Evolutionary conservation across 2,888 invertebrate species (phyloP).

Genomic region (Eupithecia centaureata): DNA sequence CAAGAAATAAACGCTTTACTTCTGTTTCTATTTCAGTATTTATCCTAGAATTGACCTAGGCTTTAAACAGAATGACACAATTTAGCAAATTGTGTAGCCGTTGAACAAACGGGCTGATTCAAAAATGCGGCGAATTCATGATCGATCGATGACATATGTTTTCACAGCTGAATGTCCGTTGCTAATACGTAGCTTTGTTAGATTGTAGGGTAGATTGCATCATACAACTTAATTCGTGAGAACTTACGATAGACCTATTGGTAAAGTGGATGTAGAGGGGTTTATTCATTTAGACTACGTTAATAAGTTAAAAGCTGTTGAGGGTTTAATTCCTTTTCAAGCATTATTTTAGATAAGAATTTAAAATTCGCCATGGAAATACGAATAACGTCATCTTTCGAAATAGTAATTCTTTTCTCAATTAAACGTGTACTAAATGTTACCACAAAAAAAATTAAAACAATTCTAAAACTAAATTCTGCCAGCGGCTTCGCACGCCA

Average conservation of each 20-base stretch:
- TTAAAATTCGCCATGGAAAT: neutral
- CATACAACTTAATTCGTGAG: constrained; percentile 26
- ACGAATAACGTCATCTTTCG: neutral
- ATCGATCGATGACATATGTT: neutral
- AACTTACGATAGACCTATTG: constrained; percentile 9
- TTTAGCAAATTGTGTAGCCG: too few species aligned
- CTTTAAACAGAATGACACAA: neutral
- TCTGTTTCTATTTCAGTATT: neutral
- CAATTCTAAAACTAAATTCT: too few species aligned
- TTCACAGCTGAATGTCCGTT: neutral
- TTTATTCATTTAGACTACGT: neutral
- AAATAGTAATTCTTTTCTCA: too few species aligned
- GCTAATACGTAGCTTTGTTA: constrained; percentile 1
- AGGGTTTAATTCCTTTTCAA: neutral
- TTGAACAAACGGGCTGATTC: too few species aligned
- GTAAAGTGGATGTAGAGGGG: neutral
- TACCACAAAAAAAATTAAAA: too few species aligned
- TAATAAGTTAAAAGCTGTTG: neutral
- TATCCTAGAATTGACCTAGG: neutral
- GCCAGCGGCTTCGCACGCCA: too few species aligned
- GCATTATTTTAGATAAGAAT: neutral
- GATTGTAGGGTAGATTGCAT: constrained; percentile 16
- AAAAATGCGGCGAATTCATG: neutral
- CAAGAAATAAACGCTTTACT: neutral
- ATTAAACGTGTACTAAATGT: too few species aligned